Base-by-base conservation (phyloP, 2,113 vertebrate genomes). In the Sus scrofa region DNA sequence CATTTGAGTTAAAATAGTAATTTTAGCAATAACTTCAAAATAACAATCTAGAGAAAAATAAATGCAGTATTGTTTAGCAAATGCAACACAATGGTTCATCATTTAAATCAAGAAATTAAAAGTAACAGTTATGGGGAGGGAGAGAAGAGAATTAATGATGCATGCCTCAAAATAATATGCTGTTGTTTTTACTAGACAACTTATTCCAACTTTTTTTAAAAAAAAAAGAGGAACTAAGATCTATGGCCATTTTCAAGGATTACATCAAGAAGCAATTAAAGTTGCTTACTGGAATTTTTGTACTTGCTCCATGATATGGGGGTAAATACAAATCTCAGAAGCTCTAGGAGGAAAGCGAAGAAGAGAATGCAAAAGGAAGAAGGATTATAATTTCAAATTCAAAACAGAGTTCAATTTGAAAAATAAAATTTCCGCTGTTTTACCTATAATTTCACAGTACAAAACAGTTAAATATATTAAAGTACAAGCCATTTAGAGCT, bases 61-160 rank as follows among this genome's bases (percentile, higher is more conserved):
- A 97, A 96, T 95, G 93, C 39, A 86, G 90, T 78, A 22, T 44
- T 93, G 44, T 77, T 97, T 97, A 94, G 74, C 52, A 95, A 97
- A 97, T 34, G 67, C 6, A 94, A 70, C 86, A 68, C 62, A 96
- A 87, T 63, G n/a, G 54, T n/a, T 96, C 50, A 79, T 97, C 63
- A 90, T 97, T 19, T 81, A 19, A 83, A 82, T 65, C 37, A 91
- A 94, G 71, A 96, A 97, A 68, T 94, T 97, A 97, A 74, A 75
- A 95, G 39, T 94, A 37, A 74, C 77, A 96, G 15, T 87, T 97
- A 86, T 63, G 73, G 50, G 63, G 34, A 14, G 0, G 0, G 91
- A 91, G 14, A 89, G 44, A 71, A 52, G 39, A 75, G 34, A 58
- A 12, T 56, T 94, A 94, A 56, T 20, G 70, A 14, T 88, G 10